Evolutionary conservation across 1,140 invertebrate species (phyloP).

Genomic region (Sitophilus oryzae): DNA sequence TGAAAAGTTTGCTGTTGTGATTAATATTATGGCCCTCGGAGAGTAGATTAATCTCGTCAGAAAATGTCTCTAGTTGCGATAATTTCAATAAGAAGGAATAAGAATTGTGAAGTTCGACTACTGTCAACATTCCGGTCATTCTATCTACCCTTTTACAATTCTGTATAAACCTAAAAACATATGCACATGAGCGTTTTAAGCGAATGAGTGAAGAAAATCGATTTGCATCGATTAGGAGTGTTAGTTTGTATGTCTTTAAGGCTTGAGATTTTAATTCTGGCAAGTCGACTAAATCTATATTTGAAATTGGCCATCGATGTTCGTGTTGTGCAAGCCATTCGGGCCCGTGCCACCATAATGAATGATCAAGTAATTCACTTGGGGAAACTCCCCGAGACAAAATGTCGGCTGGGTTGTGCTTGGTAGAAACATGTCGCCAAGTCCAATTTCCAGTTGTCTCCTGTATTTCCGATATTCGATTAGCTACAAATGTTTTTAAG

Average conservation of each 20-base stretch:
- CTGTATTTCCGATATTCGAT: constrained; percentile 24
- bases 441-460: constrained; percentile 1
- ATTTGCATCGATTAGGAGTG: neutral
- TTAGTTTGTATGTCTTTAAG: neutral
- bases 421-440: constrained; percentile 32
- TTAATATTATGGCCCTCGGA: neutral
- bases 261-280: neutral
- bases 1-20: neutral
- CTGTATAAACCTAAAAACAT: neutral
- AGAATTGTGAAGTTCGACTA: neutral
- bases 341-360: neutral
- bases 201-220: neutral
- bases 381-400: constrained; percentile 29
- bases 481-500: constrained; percentile 32
- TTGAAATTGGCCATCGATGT: neutral
- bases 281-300: neutral
- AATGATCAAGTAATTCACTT: constrained; percentile 10
- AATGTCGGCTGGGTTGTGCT: constrained; percentile 37
- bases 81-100: neutral
- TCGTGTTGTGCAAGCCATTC: neutral
- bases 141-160: neutral
- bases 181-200: neutral
- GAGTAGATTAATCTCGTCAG: neutral
- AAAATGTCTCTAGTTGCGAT: neutral
- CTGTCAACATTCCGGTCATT: neutral